These are phyloP conservation scores for Amphibalanus amphitrite DNA, from an alignment of 1,140 invertebrate genomes.

Conservation along the genomic window DNA sequence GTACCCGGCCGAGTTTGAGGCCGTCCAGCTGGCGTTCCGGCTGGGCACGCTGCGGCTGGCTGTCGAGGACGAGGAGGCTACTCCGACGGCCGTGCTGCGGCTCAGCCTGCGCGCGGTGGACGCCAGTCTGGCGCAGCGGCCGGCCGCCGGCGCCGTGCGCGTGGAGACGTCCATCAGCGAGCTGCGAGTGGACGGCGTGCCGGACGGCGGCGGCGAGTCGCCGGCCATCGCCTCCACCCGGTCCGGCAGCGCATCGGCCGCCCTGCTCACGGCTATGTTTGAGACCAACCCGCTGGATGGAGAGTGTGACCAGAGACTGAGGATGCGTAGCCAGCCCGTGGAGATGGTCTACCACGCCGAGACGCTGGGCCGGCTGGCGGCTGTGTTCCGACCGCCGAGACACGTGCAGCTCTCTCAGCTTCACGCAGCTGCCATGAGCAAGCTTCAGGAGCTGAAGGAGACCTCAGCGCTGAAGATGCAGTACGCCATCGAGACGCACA, in stretches of 20 bases:
- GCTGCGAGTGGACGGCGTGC: neutral
- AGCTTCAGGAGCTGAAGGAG: slow-evolving; percentile 71
- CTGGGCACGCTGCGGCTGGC: slow-evolving; percentile 42
- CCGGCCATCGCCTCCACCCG: slow-evolving; percentile 5
- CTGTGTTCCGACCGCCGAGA: slow-evolving; percentile 62
- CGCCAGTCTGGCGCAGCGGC: slow-evolving; percentile 6
- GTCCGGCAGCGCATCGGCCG: neutral
- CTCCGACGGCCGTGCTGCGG: slow-evolving; percentile 19
- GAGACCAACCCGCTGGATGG: slow-evolving; percentile 79
- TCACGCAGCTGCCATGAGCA: slow-evolving; percentile 62
- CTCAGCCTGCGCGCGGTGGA: slow-evolving; percentile 5
- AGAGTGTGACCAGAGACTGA: slow-evolving; percentile 57
- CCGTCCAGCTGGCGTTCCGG: slow-evolving; percentile 47
- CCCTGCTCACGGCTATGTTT: slow-evolving; percentile 40
- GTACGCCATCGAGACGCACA: slow-evolving; percentile 73
- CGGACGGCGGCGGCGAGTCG: neutral
- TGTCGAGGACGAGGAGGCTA: slow-evolving; percentile 32
- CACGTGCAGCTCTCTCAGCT: slow-evolving; percentile 58
- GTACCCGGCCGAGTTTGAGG: slow-evolving; percentile 61
- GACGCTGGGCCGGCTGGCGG: slow-evolving; percentile 63
- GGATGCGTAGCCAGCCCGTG: slow-evolving; percentile 53
- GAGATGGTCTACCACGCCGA: slow-evolving; percentile 76
- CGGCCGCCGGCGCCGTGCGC: neutral
- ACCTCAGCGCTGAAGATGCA: slow-evolving; percentile 78
- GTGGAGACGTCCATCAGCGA: neutral